Conservation (phyloP, 2,797 vertebrate genomes). For the Meda fulgida region DNA sequence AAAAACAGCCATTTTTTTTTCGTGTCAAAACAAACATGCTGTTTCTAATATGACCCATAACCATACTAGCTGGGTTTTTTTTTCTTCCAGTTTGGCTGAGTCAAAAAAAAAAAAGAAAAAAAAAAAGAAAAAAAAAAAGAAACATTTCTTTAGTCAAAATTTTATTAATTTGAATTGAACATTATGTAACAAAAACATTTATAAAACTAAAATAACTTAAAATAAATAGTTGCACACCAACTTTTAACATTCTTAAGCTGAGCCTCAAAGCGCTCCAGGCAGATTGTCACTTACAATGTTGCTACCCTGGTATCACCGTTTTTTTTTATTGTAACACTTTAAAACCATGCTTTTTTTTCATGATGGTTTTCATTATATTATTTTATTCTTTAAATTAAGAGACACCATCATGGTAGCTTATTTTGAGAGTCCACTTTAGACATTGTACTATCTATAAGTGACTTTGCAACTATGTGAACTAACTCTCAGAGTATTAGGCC, state of each 20-base stretch:
- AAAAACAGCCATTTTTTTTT: background rate
- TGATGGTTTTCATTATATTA: background rate
- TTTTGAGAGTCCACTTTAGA: background rate
- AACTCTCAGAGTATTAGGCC: background rate
- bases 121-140: background rate
- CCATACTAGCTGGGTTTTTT: background rate
- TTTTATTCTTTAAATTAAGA: background rate
- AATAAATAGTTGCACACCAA: conserved; percentile 28
- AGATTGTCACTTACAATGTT: conserved; percentile 14
- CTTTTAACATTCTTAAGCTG: background rate
- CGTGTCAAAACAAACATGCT: background rate
- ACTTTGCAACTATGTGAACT: background rate
- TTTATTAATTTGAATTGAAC: background rate
- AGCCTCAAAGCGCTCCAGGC: background rate
- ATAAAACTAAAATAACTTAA: conserved; percentile 9
- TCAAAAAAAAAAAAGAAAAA: background rate
- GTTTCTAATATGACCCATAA: background rate
- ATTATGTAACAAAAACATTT: conserved; percentile 1
- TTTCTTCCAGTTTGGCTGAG: background rate
- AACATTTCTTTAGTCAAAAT: conserved; percentile 12
- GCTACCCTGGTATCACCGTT: background rate
- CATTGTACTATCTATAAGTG: background rate
- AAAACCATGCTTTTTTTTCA: background rate
- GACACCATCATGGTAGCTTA: background rate
- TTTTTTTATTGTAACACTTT: background rate